Conservation (phyloP, 2,797 vertebrate genomes). For the Sebastolobus alascanus region DNA sequence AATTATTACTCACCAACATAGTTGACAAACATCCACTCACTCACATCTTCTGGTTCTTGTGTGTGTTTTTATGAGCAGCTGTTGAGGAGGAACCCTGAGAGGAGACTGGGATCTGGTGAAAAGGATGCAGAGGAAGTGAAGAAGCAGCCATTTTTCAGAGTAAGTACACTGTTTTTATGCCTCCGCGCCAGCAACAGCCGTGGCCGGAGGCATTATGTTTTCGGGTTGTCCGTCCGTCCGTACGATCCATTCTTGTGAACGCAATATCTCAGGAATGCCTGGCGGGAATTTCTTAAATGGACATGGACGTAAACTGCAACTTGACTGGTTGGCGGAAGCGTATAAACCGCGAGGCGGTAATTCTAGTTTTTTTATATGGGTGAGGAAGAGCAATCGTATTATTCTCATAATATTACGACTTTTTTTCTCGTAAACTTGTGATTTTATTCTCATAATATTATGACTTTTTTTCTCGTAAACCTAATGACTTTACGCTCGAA, state of each 20-base stretch:
- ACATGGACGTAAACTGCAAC: no score
- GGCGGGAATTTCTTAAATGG: no score
- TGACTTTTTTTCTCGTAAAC: no score
- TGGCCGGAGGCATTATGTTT: background rate
- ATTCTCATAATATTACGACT: no score
- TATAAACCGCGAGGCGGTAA: no score
- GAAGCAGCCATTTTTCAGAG: slow-evolving; percentile 94
- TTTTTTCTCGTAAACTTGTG: no score
- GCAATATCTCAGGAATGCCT: no score
- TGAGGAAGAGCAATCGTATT: background rate
- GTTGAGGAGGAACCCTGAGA: slow-evolving; percentile 90
- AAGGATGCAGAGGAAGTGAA: slow-evolving; percentile 95
- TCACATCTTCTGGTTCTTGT: background rate
- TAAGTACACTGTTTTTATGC: slow-evolving; percentile 58
- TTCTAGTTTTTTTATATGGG: background rate
- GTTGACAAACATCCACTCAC: background rate
- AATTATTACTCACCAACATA: background rate
- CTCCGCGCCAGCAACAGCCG: no score
- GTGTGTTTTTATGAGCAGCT: slow-evolving; percentile 78
- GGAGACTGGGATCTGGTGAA: slow-evolving; percentile 91
- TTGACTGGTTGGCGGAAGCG: no score
- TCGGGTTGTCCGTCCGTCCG: background rate
- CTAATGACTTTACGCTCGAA: no score
- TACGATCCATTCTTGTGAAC: no score
- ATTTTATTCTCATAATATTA: no score